Base-by-base conservation (phyloP, 2,797 vertebrate genomes). In the Cryptoblepharus egeriae region DNA sequence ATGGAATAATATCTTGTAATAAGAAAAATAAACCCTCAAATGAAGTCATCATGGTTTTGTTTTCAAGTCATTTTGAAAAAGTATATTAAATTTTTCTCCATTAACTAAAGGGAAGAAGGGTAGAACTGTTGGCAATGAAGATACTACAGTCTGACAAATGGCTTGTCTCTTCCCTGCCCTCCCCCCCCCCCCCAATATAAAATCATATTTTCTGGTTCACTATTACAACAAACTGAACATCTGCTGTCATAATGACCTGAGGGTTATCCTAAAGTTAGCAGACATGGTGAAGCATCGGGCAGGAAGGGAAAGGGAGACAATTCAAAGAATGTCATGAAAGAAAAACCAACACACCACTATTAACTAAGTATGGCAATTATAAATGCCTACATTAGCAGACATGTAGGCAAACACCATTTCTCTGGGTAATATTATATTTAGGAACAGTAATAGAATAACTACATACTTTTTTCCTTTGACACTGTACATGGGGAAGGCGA, bases 141-240 rank as follows among this genome's bases (percentile, higher is more conserved):
- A 88, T 84, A 79, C 75, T 81, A 88, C 83, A 80, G 85, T 89
- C 4, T 91, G 92, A 92, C 94, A 93, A 89, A 85, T 3, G 77
- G 75, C 82, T 58, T 39, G 5, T 85, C 26, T 72, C 77, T 80
- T 72, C 30, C 2, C 58, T 42, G 20, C 45, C 42, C 84, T 80
- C 74, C 30, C 2, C 58, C 58, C 18, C 45, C 42, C 84, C 80
- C 64, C 37, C 72, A 58, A 39, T 90, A 81, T 81, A 75, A 78
- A 86, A 90, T 88, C 91, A 85, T 85, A 35, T 90, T 90, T 91
- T 85, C 91, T 91, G 91, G 90, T 81, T 91, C 92, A 80, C 82
- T 75, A 87, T 93, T 81, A 89, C 93, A 91, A 93, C 88, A 95
- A 95, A 88, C 65, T 91, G 92, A 93, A 89, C 94, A 92, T 77